Evolutionary conservation across 1,140 invertebrate genomes (phyloP), one percentile per base, ranked within the genome.

Genomic region (Littorina saxatilis): DNA sequence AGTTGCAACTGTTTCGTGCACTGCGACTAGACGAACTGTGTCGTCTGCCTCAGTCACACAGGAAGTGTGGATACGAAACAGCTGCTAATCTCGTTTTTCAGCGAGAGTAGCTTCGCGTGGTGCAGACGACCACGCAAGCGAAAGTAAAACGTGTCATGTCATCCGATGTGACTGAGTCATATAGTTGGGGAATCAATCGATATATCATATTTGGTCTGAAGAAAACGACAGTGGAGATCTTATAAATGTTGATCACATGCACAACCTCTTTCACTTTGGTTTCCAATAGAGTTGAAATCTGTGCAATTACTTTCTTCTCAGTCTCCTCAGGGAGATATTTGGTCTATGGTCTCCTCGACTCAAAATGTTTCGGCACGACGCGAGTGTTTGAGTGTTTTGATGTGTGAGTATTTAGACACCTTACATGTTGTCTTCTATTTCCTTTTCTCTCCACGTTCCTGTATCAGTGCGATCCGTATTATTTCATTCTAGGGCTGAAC

Each of bases 41-140:
- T 73, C 70, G 70, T 73, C 70, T 73, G 70, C 70, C 40, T 39
- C 66, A 15, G 66, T 68, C 23, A 50, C 70, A 73, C 70, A 73
- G 70, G 70, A 73, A 73, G 70, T 73, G 32, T 13, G n/a, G 9
- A 52, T 73, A 43, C 70, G 70, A 52, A 73, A 73, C 70, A 73
- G 70, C 40, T 73, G 70, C 39, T 39, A 47, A 29, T 7, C 58
- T 61, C 43, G 43, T 9, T 32, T 68, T 68, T 68, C 35, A 1
- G 2, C 29, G n/a, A 0, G 70, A 29, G 40, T 73, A 73, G 70
- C 70, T 73, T 43, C 32, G 70, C 32, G 13, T 72, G 17, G 3
- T 9, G 61, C 9, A 66, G 9, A 11, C 23, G 11, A n/a, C 23
- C 40, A 50, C 70, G 35, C 70, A n/a, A 27, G 70, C 70, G 27